Conservation (phyloP, 2,113 vertebrate species). For the Microtus richardsoni region DNA sequence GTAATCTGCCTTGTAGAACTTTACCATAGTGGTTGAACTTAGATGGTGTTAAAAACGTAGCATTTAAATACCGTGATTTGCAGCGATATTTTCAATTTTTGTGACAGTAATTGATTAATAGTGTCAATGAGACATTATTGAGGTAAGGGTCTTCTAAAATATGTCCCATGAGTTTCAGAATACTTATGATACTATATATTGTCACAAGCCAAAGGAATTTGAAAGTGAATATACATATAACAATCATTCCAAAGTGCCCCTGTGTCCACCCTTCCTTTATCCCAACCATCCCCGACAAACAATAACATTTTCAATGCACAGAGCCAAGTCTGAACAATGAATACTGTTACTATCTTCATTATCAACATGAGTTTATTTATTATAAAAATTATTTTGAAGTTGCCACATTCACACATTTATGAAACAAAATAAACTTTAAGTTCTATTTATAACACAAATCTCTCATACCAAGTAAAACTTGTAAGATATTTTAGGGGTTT, state of each 20-base stretch:
- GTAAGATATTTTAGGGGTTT: background rate
- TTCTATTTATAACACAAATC: background rate
- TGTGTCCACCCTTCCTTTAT: too few relatives aligned
- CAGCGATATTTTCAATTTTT: background rate
- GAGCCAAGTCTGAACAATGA: background rate
- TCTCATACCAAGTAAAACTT: background rate
- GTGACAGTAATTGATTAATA: background rate
- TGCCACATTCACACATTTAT: background rate
- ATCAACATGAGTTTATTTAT: background rate
- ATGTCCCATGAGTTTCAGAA: background rate
- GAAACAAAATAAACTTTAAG: background rate
- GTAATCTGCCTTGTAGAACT: background rate
- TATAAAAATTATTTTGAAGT: background rate
- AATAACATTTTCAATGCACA: background rate
- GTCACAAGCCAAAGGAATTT: background rate
- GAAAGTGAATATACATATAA: background rate
- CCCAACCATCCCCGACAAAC: background rate
- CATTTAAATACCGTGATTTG: background rate
- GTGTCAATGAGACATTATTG: background rate
- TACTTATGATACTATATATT: background rate
- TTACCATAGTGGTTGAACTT: background rate
- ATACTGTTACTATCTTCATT: background rate
- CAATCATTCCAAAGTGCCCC: background rate
- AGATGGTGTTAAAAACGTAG: background rate
- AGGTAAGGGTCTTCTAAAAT: background rate